phyloP scores from a whole-genome alignment of 2,888 invertebrate genomes.

The Andrena haemorrhoa region DNA sequence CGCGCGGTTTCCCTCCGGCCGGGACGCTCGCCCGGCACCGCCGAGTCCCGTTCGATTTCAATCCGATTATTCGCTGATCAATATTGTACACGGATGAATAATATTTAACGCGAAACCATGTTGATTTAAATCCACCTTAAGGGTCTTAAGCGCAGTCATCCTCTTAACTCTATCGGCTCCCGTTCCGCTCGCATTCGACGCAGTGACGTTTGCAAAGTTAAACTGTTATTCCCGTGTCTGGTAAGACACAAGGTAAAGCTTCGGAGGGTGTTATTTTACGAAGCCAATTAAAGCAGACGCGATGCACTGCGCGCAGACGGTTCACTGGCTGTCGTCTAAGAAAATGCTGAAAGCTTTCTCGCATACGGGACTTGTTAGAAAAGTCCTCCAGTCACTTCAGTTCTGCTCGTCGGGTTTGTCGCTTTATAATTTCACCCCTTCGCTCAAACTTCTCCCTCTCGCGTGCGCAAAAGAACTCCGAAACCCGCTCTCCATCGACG shows the following conservation, averaged over 20 bases:
- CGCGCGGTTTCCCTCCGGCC: not conserved
- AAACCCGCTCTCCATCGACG: not conserved
- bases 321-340: not conserved
- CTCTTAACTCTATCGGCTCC: not conserved
- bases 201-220: not conserved
- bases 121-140: slow-evolving; percentile 5
- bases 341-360: slow-evolving; percentile 4
- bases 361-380: not conserved
- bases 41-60: not conserved
- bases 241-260: no score
- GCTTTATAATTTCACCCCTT: slow-evolving; percentile 16
- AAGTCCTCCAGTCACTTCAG: not conserved
- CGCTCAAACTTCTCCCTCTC: not conserved
- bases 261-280: no score
- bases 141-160: not conserved
- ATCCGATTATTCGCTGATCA: slow-evolving; percentile 18
- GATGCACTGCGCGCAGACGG: not conserved
- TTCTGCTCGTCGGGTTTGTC: not conserved
- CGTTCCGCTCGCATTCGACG: not conserved
- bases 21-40: not conserved
- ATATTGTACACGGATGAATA: not conserved
- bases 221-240: not conserved
- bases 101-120: not conserved
- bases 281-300: not conserved
- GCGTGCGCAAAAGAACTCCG: not conserved